Percentiles rank a stretch among this genome's conserved stretches.
Conservation (phyloP, 1,140 invertebrate species). For the Hycleus phaleratus region DNA sequence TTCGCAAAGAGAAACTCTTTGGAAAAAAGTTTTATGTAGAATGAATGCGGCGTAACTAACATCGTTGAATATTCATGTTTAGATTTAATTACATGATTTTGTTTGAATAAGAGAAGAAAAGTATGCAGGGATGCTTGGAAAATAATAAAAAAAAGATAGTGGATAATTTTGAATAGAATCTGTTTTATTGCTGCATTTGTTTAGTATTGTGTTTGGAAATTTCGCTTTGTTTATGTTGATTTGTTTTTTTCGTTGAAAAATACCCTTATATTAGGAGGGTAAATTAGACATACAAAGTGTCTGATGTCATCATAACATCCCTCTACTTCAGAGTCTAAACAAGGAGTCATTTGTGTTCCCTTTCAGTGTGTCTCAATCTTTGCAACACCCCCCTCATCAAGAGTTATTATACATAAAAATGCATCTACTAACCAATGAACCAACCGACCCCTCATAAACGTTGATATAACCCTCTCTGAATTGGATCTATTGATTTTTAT, state of each 20-base stretch:
- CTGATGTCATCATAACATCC: too few relatives aligned
- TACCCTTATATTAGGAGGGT: too few relatives aligned
- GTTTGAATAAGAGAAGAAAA: not conserved
- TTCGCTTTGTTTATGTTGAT: too few relatives aligned
- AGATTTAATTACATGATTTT: constrained; percentile 17
- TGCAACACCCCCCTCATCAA: constrained; percentile 27
- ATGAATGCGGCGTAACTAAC: constrained; percentile 26
- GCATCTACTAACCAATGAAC: constrained; percentile 3
- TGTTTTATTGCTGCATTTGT: too few relatives aligned
- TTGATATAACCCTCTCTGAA: constrained; percentile 20
- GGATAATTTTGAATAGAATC: too few relatives aligned
- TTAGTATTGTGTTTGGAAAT: too few relatives aligned
- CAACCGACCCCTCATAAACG: constrained; percentile 17
- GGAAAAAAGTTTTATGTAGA: constrained; percentile 14
- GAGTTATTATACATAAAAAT: constrained; percentile 19
- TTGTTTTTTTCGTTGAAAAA: too few relatives aligned
- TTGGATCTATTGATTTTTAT: constrained; percentile 32
- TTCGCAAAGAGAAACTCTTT: constrained; percentile 16
- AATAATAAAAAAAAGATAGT: too few relatives aligned
- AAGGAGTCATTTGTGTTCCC: too few relatives aligned
- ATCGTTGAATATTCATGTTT: constrained; percentile 19
- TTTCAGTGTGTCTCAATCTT: constrained; percentile 9
- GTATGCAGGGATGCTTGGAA: too few relatives aligned
- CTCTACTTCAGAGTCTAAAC: too few relatives aligned
- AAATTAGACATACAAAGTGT: too few relatives aligned